Percentiles rank a stretch among this genome's conserved stretches.
Evolutionary conservation across 2,113 vertebrate species (phyloP).

Genomic region (Perca fluviatilis): DNA sequence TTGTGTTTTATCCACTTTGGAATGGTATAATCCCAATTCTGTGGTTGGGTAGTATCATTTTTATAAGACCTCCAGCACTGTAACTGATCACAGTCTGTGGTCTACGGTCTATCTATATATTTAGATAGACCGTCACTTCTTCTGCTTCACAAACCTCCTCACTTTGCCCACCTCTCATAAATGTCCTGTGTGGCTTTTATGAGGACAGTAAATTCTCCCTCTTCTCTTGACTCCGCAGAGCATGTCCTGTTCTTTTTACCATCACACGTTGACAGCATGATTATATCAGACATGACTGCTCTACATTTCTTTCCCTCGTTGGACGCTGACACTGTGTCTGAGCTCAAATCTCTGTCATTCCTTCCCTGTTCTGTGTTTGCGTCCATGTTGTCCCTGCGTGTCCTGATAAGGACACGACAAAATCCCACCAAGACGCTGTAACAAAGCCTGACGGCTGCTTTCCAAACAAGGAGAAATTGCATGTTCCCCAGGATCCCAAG

Average conservation of each 20-base stretch:
- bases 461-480: constrained; percentile 59
- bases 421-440: not conserved
- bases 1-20: too few species aligned
- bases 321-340: not conserved
- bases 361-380: constrained; percentile 35
- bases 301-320: not conserved
- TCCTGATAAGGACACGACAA: constrained; percentile 59
- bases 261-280: constrained; percentile 38
- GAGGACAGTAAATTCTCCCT: constrained; percentile 40
- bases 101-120: too few species aligned
- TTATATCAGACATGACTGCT: constrained; percentile 24
- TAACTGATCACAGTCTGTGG: not conserved
- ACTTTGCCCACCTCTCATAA: constrained; percentile 26
- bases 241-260: constrained; percentile 58
- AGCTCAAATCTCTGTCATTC: constrained; percentile 50
- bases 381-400: constrained; percentile 21
- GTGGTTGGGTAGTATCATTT: not conserved
- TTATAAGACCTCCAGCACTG: not conserved
- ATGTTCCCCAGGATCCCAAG: constrained; percentile 16
- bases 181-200: constrained; percentile 34
- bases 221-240: constrained; percentile 3
- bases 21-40: not conserved
- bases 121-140: not conserved
- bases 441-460: constrained; percentile 2
- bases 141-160: not conserved